Evolutionary conservation across 2,113 vertebrate species (phyloP).

Genomic region (Mionectes macconnelli): DNA sequence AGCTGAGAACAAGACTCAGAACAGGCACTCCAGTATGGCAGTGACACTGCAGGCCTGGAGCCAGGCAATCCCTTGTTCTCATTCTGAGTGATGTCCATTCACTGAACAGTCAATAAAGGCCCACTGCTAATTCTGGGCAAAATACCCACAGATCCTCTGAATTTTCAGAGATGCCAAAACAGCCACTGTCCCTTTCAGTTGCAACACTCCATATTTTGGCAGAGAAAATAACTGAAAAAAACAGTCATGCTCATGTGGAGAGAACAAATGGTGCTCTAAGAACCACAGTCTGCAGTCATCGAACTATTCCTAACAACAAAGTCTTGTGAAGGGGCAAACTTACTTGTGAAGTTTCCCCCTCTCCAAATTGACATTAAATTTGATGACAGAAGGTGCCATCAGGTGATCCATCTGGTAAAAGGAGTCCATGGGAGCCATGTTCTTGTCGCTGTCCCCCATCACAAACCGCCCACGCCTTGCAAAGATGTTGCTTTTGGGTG

Average conservation of each 20-base stretch:
- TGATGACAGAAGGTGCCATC: slow-evolving; percentile 63
- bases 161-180: background rate
- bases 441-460: slow-evolving; percentile 61
- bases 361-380: slow-evolving; percentile 77
- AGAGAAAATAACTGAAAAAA: background rate
- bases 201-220: background rate
- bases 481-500: slow-evolving; percentile 69
- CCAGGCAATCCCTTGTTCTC: background rate
- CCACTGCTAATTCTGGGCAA: background rate
- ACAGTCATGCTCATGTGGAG: rapidly evolving
- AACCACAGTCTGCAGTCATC: background rate
- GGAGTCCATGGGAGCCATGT: slow-evolving; percentile 84
- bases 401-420: slow-evolving; percentile 81
- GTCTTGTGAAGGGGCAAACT: slow-evolving; percentile 5
- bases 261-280: background rate
- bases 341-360: slow-evolving; percentile 72
- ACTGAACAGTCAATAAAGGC: background rate
- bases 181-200: background rate
- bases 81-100: background rate
- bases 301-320: background rate
- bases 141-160: background rate
- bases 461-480: slow-evolving; percentile 65
- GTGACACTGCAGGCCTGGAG: background rate
- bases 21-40: background rate
- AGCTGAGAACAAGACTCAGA: background rate